Conservation (phyloP, 2,888 invertebrate species). For the Phlogophora meticulosa region DNA sequence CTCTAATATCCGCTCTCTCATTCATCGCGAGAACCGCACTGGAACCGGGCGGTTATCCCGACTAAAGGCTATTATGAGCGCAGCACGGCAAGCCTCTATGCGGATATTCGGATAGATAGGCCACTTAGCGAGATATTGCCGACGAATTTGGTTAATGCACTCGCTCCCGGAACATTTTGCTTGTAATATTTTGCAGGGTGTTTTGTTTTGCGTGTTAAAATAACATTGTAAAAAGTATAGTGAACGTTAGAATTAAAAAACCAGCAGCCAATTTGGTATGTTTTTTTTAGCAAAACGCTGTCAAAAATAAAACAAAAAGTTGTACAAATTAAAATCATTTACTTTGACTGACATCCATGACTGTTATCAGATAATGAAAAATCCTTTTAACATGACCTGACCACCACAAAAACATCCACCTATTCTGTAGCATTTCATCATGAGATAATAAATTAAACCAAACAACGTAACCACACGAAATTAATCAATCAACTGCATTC, state of each 20-base stretch:
- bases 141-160: slow-evolving; percentile 70
- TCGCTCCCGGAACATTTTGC: slow-evolving; percentile 44
- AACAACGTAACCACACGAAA: slow-evolving; percentile 60
- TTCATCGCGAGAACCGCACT: slow-evolving; percentile 46
- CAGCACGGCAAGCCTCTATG: slow-evolving; percentile 58
- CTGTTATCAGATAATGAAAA: slow-evolving; percentile 42
- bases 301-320: slow-evolving; percentile 2
- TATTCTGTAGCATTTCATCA: slow-evolving; percentile 49
- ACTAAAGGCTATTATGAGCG: slow-evolving; percentile 68
- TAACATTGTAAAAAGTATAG: background rate
- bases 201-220: slow-evolving; percentile 38
- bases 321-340: background rate
- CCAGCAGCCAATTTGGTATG: background rate
- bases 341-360: slow-evolving; percentile 10
- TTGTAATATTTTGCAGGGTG: slow-evolving; percentile 49
- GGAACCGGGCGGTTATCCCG: slow-evolving; percentile 52
- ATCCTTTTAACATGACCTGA: slow-evolving; percentile 41
- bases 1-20: slow-evolving; percentile 52
- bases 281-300: background rate
- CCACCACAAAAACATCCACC: slow-evolving; percentile 30
- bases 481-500: slow-evolving; percentile 76
- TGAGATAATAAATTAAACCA: slow-evolving; percentile 63
- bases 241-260: background rate
- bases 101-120: slow-evolving; percentile 71
- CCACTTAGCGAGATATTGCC: slow-evolving; percentile 70